These are phyloP conservation scores for Acronicta aceris DNA, from an alignment of 2,888 invertebrate genomes.

Conservation along the genomic window DNA sequence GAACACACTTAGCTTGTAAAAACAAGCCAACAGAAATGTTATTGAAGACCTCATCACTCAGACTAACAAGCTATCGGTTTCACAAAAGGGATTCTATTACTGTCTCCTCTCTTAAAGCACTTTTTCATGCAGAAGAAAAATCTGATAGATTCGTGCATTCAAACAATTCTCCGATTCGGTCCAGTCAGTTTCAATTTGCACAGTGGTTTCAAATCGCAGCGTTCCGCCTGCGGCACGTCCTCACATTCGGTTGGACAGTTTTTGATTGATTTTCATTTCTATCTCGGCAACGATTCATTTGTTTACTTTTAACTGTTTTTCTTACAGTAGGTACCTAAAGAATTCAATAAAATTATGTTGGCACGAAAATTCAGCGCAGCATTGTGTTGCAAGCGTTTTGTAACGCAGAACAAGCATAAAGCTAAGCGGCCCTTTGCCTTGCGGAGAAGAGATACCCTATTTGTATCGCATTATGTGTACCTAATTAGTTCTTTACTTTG, in stretches of 20 bases:
- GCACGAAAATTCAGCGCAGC: no score
- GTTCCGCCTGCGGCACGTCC: constrained; percentile 37
- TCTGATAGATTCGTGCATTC: constrained; percentile 28
- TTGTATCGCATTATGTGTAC: no score
- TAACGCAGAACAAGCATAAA: no score
- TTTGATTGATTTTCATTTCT: constrained; percentile 48
- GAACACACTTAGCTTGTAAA: no score
- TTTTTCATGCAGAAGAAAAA: constrained; percentile 8
- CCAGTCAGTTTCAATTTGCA: constrained; percentile 64
- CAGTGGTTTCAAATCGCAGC: constrained; percentile 61
- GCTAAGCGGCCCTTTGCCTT: no score
- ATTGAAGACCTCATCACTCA: background rate
- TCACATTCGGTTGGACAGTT: constrained; percentile 42
- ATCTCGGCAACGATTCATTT: constrained; percentile 31
- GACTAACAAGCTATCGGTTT: constrained; percentile 1
- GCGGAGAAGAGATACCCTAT: no score
- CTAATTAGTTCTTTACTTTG: no score
- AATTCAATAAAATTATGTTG: no score
- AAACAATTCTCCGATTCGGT: constrained; percentile 18
- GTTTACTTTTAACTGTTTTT: constrained; percentile 39
- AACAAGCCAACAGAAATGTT: background rate
- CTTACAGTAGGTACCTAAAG: no score
- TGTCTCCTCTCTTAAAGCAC: background rate
- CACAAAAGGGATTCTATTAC: constrained; percentile 12
- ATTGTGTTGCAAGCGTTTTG: no score